phyloP scores from a whole-genome alignment of 2,797 vertebrate genomes.

The Lacerta agilis region DNA sequence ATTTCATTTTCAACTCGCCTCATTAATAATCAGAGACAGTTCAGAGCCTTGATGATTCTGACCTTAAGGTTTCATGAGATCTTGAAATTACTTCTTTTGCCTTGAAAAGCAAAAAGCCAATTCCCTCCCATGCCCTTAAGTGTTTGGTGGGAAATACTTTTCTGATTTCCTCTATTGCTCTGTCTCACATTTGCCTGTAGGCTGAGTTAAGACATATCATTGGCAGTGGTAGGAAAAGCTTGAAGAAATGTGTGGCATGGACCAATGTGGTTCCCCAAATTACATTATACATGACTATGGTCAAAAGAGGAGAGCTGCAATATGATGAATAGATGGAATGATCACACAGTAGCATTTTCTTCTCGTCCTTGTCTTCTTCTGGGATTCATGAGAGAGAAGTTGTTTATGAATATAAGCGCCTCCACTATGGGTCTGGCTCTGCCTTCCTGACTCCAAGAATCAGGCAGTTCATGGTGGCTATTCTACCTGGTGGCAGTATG shows the following conservation, averaged over 20 bases:
- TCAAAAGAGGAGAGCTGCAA: conserved; percentile 40
- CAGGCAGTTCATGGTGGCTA: background rate
- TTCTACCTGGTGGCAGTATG: no score
- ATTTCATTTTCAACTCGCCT: conserved; percentile 27
- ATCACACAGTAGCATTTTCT: background rate
- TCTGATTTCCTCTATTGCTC: conserved; percentile 34
- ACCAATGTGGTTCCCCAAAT: background rate
- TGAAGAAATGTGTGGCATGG: background rate
- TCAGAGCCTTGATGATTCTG: conserved; percentile 17
- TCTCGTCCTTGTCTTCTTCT: conserved; percentile 2
- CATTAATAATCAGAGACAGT: background rate
- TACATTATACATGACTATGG: background rate
- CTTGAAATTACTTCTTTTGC: conserved; percentile 40
- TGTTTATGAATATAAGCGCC: background rate
- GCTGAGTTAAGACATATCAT: conserved; percentile 18
- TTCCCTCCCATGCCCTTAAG: conserved; percentile 39
- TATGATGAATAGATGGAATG: conserved; percentile 31
- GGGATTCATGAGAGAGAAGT: background rate
- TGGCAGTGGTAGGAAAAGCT: conserved; percentile 34
- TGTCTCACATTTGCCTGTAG: conserved; percentile 37
- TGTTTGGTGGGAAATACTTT: conserved; percentile 43
- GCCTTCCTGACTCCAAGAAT: background rate
- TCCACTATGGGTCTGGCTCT: background rate
- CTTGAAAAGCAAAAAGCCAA: conserved; percentile 13
- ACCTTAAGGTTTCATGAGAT: conserved; percentile 42